Evolutionary conservation across 1,140 invertebrate species (phyloP), one percentile per base, ranked within the genome.

Genomic region (Drosophila burlai): DNA sequence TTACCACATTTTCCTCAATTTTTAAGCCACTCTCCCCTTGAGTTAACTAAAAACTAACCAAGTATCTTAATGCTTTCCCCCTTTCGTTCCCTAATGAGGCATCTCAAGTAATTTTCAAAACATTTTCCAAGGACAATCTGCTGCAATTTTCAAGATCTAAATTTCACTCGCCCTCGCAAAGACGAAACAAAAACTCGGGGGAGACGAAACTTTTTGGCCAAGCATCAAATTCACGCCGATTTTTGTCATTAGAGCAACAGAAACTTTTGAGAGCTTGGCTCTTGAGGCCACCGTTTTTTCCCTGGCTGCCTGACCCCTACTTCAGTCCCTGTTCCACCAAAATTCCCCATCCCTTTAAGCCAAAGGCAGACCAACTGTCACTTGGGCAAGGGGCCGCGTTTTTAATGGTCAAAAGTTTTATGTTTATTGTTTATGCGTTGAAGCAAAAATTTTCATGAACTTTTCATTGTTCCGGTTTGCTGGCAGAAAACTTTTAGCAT

Each of bases 351-450:
- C 4, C 62, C 8, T 24, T 31, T 38, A 38, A 52, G 58, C 54
- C 38, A 55, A 26, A 47, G 45, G 50, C 62, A 57, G 63, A 72
- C 71, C 66, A 78, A 86, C 71, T 81, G 77, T 63, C 76, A 83
- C 76, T 83, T 73, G 68, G 80, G 58, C 72, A 66, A 71, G 62
- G 81, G 81, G 49, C 77, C 77, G 69, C 73, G 69, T 76, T 90
- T 90, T 90, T 90, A 90, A 90, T 90, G 85, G 85, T 90, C 79
- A 80, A 90, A 90, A 90, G 79, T 90, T 90, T 85, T 91, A 90
- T 90, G 81, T 90, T 90, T 90, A 90, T 90, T 90, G 85, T 90
- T 90, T 90, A 90, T 90, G 85, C 81, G 79, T 75, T 90, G 81
- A 80, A 85, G 85, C 85, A 85, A 85, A 85, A 90, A 90, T 90